Base-by-base conservation (phyloP, 1,140 invertebrate genomes). In the Euschistus heros region DNA sequence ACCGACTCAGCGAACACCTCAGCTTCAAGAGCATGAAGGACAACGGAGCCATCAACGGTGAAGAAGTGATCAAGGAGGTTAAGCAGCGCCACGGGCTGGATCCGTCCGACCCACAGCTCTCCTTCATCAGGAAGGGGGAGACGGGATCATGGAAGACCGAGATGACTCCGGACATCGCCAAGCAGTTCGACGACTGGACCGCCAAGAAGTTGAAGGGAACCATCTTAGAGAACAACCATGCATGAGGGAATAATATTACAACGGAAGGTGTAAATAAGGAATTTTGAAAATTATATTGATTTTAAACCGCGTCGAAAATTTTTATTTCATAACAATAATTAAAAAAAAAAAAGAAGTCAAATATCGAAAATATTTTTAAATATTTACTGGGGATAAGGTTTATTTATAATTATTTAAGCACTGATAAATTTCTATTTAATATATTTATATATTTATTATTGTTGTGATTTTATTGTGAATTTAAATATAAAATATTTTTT, bases 11-110 rank as follows among this genome's bases (percentile, higher is more conserved):
- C 0, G 69, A 80, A 0, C 84, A 88, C 70, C 73, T 88, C 10
- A 81, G 82, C 74, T 83, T 88, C 71, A 79, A 86, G 33, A 85
- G 74, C 46, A 86, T 91, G 79, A 81, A 82, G 69, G 70, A 80
- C 5, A 91, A 90, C 72, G 79, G 81, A n/a, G 78, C 82, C 64
- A 86, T 89, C 0, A 91, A 90, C 73, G 68, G 69, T 30, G 69
- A 71, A 59, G 68, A 70, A 18, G 60, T 71, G 22, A 67, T 70
- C 17, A 72, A 76, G 0, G 74, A 77, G 57, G 71, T 78, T 20
- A 77, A 77, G 54, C 76, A 75, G 55, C 76, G 76, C 59, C 74
- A 73, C 61, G 75, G 77, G 18, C 50, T 78, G 20, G 75, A 72
- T 15, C 65, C 73, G 5, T 70, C 68, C 0, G 75, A 82, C 14